These are phyloP conservation scores for Latrodectus hesperus DNA, from an alignment of 2,888 invertebrate genomes.

Conservation along the genomic window DNA sequence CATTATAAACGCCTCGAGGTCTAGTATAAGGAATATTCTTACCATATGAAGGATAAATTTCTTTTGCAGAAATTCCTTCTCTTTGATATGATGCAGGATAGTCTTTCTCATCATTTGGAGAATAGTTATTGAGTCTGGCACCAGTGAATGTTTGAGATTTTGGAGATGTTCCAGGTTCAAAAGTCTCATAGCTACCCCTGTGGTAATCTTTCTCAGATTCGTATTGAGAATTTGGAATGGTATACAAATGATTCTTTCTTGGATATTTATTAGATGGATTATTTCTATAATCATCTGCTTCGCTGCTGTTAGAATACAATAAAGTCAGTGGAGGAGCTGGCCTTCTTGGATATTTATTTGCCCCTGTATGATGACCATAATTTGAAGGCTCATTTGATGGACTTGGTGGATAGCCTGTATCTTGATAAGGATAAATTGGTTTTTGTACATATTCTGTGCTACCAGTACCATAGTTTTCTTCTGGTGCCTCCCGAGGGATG, in stretches of 20 bases:
- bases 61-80: no score
- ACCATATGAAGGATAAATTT: no score
- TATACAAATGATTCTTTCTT: no score
- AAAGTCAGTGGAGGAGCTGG: conserved; percentile 38
- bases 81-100: neutral
- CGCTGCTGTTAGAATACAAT: conserved; percentile 9
- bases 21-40: no score
- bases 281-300: neutral
- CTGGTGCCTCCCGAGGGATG: conserved; percentile 18
- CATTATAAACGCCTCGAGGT: no score
- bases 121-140: neutral
- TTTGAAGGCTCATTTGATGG: conserved; percentile 16
- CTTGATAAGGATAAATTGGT: neutral
- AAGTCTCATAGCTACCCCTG: conserved; percentile 1
- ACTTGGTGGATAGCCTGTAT: conserved; percentile 17
- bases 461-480: conserved; percentile 8
- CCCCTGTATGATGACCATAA: conserved; percentile 1
- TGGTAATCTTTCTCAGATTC: neutral
- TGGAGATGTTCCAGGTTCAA: neutral
- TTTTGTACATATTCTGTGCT: neutral
- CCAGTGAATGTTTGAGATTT: neutral
- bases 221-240: conserved; percentile 3
- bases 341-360: conserved; percentile 32
- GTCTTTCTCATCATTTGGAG: neutral
- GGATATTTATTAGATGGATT: neutral